phyloP scores from a whole-genome alignment of 2,888 invertebrate species.

The Tachina lurida region DNA sequence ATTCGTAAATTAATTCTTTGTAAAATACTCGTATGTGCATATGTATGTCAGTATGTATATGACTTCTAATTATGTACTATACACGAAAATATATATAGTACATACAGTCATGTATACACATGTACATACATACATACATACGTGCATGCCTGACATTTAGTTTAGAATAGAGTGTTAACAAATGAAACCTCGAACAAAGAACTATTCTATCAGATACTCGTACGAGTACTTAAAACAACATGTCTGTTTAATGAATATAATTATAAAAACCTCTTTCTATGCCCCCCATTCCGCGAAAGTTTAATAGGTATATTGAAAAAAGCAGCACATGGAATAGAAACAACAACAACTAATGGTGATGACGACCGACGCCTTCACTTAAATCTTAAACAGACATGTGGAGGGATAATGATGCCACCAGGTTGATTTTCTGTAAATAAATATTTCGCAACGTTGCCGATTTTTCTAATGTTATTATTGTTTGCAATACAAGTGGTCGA shows the following conservation, averaged over 20 bases:
- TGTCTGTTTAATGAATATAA: slow-evolving; percentile 69
- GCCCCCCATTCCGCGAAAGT: neutral
- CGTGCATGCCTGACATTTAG: slow-evolving; percentile 36
- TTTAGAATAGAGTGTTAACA: slow-evolving; percentile 31
- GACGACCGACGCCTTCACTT: slow-evolving; percentile 56
- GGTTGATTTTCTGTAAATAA: neutral
- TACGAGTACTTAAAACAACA: slow-evolving; percentile 31
- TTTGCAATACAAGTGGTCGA: too few relatives aligned
- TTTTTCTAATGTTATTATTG: too few relatives aligned
- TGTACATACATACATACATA: slow-evolving; percentile 19
- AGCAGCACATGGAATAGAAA: slow-evolving; percentile 25
- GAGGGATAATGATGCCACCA: slow-evolving; percentile 37
- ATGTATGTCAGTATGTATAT: too few relatives aligned
- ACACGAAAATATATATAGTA: too few relatives aligned
- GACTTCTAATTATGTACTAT: too few relatives aligned
- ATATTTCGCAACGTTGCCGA: neutral
- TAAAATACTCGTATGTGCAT: too few relatives aligned
- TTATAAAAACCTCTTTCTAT: slow-evolving; percentile 35
- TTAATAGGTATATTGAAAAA: slow-evolving; percentile 14
- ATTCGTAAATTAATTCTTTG: too few relatives aligned
- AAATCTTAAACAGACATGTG: slow-evolving; percentile 46
- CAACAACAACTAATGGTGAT: slow-evolving; percentile 33
- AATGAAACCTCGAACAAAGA: slow-evolving; percentile 65
- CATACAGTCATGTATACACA: too few relatives aligned
- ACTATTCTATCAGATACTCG: slow-evolving; percentile 57